A percentile compares a stretch with the other conserved stretches of the same genome.
Evolutionary conservation across 2,888 invertebrate species (phyloP).

Genomic region (Lepidochitona cinerea): DNA sequence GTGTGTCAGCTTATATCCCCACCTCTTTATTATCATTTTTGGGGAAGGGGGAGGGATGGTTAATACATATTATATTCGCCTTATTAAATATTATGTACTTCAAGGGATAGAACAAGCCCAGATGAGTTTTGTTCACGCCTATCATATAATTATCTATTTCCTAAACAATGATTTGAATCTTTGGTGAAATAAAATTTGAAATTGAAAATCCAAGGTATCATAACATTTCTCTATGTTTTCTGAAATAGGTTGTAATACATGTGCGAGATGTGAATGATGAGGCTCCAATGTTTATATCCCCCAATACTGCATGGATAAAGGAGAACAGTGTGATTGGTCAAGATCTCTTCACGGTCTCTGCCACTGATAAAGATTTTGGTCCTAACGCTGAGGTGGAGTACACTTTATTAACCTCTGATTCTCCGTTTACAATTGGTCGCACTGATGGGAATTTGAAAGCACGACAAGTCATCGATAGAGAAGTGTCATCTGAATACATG

Average conservation of each 20-base stretch:
- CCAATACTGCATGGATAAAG: slow-evolving; percentile 78
- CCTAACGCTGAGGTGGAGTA: slow-evolving; percentile 86
- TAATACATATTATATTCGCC: too few relatives aligned
- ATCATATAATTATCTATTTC: too few relatives aligned
- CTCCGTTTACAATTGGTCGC: slow-evolving; percentile 84
- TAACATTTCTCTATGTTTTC: too few relatives aligned
- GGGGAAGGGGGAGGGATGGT: too few relatives aligned
- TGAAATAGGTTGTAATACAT: slow-evolving; percentile 90
- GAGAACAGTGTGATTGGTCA: slow-evolving; percentile 80
- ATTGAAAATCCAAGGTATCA: too few relatives aligned
- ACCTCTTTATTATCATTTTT: too few relatives aligned
- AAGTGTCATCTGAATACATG: slow-evolving; percentile 49
- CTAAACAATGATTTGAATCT: too few relatives aligned
- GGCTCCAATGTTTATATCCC: slow-evolving; percentile 87
- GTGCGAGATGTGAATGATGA: slow-evolving; percentile 91
- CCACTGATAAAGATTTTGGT: slow-evolving; percentile 84
- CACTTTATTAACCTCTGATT: slow-evolving; percentile 71
- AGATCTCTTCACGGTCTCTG: slow-evolving; percentile 91
- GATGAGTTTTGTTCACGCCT: too few relatives aligned
- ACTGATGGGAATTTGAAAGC: slow-evolving; percentile 90
- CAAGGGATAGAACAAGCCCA: too few relatives aligned
- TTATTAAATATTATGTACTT: too few relatives aligned
- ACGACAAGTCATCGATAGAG: slow-evolving; percentile 86
- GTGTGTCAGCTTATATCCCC: too few relatives aligned
- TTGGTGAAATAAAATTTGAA: too few relatives aligned